Percentiles rank a stretch among this genome's conserved stretches.
Evolutionary conservation across 1,140 invertebrate species (phyloP).

Genomic region (Drosophila orena): DNA sequence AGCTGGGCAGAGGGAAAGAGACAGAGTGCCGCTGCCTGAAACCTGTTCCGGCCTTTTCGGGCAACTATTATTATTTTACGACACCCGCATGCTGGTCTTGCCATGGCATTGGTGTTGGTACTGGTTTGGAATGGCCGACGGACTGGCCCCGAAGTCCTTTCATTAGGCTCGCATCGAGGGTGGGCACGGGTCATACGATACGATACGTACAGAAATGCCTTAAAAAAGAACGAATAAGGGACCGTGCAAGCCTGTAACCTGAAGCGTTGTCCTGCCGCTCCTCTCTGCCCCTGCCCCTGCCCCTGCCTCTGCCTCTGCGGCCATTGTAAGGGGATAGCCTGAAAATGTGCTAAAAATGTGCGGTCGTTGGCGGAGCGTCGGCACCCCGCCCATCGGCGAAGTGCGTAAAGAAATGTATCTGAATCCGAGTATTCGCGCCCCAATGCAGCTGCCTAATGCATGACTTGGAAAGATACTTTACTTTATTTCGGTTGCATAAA

Average conservation of each 20-base stretch:
- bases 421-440: neutral
- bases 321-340: slow-evolving; percentile 73
- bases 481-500: slow-evolving; percentile 63
- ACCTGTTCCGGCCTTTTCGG: slow-evolving; percentile 30
- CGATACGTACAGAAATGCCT: slow-evolving; percentile 64
- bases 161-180: slow-evolving; percentile 64
- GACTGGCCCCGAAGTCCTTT: slow-evolving; percentile 54
- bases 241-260: slow-evolving; percentile 55
- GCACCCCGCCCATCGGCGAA: neutral
- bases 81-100: slow-evolving; percentile 61
- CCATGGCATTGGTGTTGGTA: neutral
- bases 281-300: slow-evolving; percentile 9
- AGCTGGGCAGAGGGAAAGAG: slow-evolving; percentile 26
- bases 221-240: slow-evolving; percentile 7
- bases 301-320: neutral
- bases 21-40: slow-evolving; percentile 6
- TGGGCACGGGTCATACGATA: slow-evolving; percentile 60
- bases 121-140: neutral
- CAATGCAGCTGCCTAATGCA: slow-evolving; percentile 53
- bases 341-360: slow-evolving; percentile 81
- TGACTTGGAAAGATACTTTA: slow-evolving; percentile 42
- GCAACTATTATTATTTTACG: slow-evolving; percentile 77
- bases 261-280: slow-evolving; percentile 57
- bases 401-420: slow-evolving; percentile 20
- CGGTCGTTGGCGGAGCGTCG: slow-evolving; percentile 53